Conservation (phyloP, 2,888 invertebrate genomes). For the Eristalinus sepulchralis region DNA sequence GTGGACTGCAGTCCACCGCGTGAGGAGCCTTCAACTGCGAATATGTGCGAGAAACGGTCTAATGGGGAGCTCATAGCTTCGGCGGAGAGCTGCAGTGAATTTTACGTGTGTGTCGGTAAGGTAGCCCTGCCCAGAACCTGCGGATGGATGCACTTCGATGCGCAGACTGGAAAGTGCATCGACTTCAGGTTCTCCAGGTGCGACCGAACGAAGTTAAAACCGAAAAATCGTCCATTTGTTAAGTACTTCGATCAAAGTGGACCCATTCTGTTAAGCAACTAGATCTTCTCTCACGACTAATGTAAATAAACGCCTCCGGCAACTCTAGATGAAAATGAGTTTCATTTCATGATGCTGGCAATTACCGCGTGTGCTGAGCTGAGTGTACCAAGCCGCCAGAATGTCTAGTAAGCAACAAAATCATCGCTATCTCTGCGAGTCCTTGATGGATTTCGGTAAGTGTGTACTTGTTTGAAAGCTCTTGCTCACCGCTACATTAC, state of each 20-base stretch:
- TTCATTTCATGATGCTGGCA: no score
- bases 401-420: no score
- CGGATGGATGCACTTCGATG: slow-evolving; percentile 26
- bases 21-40: not conserved
- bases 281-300: not conserved
- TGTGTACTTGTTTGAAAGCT: no score
- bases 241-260: not conserved
- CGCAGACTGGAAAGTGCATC: slow-evolving; percentile 6
- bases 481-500: no score
- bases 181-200: slow-evolving; percentile 11
- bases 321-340: no score
- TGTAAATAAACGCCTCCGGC: no score
- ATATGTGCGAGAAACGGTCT: not conserved
- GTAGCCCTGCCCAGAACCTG: slow-evolving; percentile 5
- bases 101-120: slow-evolving; percentile 19
- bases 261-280: not conserved
- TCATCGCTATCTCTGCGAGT: no score
- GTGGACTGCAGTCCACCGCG: not conserved
- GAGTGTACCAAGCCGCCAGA: not conserved
- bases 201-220: not conserved
- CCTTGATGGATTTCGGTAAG: no score
- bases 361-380: no score
- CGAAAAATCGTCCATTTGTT: not conserved
- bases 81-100: slow-evolving; percentile 17
- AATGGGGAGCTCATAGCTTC: slow-evolving; percentile 6